A percentile compares a stretch with the other conserved stretches of the same genome.
Conservation (phyloP, 2,797 vertebrate species). For the Zenarchopterus dispar region DNA sequence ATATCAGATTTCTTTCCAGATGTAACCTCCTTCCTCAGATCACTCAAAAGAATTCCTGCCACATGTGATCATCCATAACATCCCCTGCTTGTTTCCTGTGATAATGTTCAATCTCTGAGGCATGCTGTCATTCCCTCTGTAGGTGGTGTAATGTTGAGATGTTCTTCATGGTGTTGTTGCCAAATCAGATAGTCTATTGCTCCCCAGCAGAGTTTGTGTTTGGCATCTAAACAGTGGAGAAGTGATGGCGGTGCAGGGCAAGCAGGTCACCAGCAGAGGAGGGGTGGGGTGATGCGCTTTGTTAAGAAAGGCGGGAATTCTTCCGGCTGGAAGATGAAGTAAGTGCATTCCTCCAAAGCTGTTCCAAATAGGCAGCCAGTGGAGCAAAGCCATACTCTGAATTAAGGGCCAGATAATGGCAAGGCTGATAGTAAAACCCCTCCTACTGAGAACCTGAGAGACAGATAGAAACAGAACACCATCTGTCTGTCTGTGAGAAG, state of each 20-base stretch:
- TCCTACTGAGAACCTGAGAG: constrained; percentile 61
- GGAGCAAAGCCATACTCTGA: constrained; percentile 72
- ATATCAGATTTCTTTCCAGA: constrained; percentile 38
- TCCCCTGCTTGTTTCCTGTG: constrained; percentile 26
- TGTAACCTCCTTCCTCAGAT: constrained; percentile 10
- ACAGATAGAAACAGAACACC: constrained; percentile 66
- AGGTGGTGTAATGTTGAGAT: constrained; percentile 23
- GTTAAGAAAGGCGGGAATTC: constrained; percentile 71
- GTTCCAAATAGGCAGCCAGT: constrained; percentile 65
- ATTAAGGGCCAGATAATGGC: constrained; percentile 66
- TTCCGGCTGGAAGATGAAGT: constrained; percentile 74
- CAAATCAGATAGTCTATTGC: constrained; percentile 64
- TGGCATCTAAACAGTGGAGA: constrained; percentile 63
- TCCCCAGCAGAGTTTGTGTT: constrained; percentile 54
- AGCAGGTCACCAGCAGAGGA: constrained; percentile 45
- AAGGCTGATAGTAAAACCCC: constrained; percentile 56
- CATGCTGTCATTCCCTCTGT: constrained; percentile 28
- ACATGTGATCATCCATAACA: constrained; percentile 30
- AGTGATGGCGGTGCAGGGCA: constrained; percentile 48
- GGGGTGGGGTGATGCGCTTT: constrained; percentile 44
- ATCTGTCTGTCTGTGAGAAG: constrained; percentile 70
- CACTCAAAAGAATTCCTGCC: constrained; percentile 26
- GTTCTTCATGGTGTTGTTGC: constrained; percentile 55
- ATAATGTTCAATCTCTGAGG: constrained; percentile 31
- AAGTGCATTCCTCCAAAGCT: constrained; percentile 77